These are phyloP conservation scores for Dorcus parallelipipedus DNA, from an alignment of 2,888 invertebrate species.

Conservation along the genomic window DNA sequence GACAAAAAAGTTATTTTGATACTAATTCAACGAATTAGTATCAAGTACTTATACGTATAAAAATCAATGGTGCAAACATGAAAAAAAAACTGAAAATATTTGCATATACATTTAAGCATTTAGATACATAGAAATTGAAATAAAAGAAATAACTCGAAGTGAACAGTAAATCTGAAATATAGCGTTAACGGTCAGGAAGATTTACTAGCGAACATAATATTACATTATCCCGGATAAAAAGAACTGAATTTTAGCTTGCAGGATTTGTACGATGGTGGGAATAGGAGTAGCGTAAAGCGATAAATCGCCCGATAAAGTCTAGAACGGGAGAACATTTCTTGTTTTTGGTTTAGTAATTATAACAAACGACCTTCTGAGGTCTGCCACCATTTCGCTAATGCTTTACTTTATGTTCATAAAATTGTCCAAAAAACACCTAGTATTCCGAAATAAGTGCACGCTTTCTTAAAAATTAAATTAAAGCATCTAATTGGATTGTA, in stretches of 20 bases:
- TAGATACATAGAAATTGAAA: background rate
- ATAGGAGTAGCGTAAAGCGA: conserved; percentile 41
- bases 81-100: background rate
- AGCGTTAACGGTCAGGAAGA: conserved; percentile 27
- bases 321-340: conserved; percentile 41
- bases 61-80: background rate
- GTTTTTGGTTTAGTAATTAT: conserved; percentile 48
- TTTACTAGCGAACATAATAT: conserved; percentile 42
- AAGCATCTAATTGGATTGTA: too few species aligned
- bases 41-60: too few species aligned
- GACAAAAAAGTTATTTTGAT: too few species aligned
- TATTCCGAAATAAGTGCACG: too few species aligned
- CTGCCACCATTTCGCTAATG: conserved; percentile 3
- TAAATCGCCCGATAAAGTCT: conserved; percentile 47
- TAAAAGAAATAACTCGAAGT: background rate
- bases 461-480: too few species aligned
- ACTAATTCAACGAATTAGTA: too few species aligned
- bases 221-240: conserved; percentile 44
- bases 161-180: conserved; percentile 12
- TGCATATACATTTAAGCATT: background rate
- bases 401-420: too few species aligned
- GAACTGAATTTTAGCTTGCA: conserved; percentile 41
- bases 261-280: conserved; percentile 43
- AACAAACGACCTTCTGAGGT: conserved; percentile 41
- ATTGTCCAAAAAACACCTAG: too few species aligned